Percentiles rank a stretch among this genome's conserved stretches.
Conservation (phyloP, 2,797 vertebrate species). For the Benthosema pterotum region DNA sequence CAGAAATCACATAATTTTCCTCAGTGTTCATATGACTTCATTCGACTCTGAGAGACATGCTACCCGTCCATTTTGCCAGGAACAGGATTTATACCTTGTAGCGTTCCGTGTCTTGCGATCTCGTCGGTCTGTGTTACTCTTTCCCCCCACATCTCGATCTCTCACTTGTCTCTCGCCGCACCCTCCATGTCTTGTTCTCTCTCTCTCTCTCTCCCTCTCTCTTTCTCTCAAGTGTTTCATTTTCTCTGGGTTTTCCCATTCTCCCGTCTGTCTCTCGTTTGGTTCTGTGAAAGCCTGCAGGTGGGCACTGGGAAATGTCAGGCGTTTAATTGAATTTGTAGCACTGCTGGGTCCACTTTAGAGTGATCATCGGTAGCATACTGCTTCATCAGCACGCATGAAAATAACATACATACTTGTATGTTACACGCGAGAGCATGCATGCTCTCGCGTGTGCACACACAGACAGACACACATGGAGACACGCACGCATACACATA, state of each 20-base stretch:
- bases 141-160: too few species aligned
- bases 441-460: constrained; percentile 2
- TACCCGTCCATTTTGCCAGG: too few species aligned
- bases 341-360: constrained; percentile 46
- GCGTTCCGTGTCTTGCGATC: too few species aligned
- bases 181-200: neutral
- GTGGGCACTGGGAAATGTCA: constrained; percentile 45
- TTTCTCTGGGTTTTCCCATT: neutral
- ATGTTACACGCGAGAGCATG: too few species aligned
- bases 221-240: neutral
- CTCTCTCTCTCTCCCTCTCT: neutral
- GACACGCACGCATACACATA: neutral
- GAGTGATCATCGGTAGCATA: constrained; percentile 32
- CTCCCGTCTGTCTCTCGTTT: constrained; percentile 5
- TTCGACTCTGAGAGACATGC: too few species aligned
- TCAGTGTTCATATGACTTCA: too few species aligned
- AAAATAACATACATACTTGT: constrained; percentile 16
- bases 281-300: constrained; percentile 12
- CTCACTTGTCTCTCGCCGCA: constrained; percentile 1
- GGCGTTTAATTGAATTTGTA: constrained; percentile 60
- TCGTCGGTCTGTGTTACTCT: too few species aligned
- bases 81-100: too few species aligned
- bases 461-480: neutral
- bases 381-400: constrained; percentile 17
- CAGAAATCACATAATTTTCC: constrained; percentile 2